Conservation (phyloP, 2,888 invertebrate species). For the Orgyia antiqua region DNA sequence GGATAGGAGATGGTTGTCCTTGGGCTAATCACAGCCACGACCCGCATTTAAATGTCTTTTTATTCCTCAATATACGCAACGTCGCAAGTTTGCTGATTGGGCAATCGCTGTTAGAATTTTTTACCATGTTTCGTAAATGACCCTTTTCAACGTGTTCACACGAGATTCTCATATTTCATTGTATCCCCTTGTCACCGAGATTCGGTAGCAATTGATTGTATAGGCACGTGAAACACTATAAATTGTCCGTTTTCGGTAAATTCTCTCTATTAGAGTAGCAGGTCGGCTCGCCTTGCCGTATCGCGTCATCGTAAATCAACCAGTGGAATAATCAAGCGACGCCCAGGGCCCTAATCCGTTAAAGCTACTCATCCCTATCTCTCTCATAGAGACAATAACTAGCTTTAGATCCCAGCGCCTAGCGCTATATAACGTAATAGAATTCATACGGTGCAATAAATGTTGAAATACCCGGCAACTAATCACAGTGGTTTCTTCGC, state of each 20-base stretch:
- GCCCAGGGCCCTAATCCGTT: slow-evolving; percentile 62
- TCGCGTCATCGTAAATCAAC: slow-evolving; percentile 74
- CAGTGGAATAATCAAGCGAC: slow-evolving; percentile 66
- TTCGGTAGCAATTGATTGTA: slow-evolving; percentile 54
- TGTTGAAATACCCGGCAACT: slow-evolving; percentile 41
- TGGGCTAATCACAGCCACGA: slow-evolving; percentile 63
- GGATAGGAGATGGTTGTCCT: slow-evolving; percentile 45
- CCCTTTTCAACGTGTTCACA: slow-evolving; percentile 57
- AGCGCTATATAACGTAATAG: slow-evolving; percentile 32
- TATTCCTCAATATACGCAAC: slow-evolving; percentile 42
- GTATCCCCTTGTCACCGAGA: slow-evolving; percentile 32
- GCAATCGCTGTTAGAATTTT: slow-evolving; percentile 30
- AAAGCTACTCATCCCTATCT: slow-evolving; percentile 66
- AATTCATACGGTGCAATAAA: slow-evolving; percentile 49
- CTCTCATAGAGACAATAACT: slow-evolving; percentile 61
- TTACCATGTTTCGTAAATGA: slow-evolving; percentile 9
- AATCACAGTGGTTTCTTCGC: slow-evolving; percentile 45
- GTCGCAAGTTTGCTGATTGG: slow-evolving; percentile 38
- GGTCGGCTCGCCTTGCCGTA: slow-evolving; percentile 48
- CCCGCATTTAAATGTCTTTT: slow-evolving; percentile 70
- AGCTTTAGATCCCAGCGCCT: slow-evolving; percentile 40
- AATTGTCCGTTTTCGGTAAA: slow-evolving; percentile 58
- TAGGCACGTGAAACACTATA: slow-evolving; percentile 55
- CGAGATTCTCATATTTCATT: slow-evolving; percentile 59
- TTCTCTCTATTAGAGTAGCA: slow-evolving; percentile 54